Conservation (phyloP, 2,888 invertebrate species). For the Frankliniella intonsa region DNA sequence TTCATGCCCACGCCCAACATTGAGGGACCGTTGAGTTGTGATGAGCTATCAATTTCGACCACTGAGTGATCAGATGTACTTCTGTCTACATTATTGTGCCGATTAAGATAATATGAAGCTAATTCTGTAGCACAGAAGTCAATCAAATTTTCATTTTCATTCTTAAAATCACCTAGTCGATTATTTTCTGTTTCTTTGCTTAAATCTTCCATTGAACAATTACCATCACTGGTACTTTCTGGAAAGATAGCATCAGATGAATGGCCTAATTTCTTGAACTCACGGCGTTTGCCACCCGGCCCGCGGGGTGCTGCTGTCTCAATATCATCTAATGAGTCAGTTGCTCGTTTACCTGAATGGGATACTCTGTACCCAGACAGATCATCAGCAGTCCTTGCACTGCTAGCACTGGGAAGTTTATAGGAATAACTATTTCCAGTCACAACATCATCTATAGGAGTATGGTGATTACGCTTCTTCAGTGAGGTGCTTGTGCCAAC, state of each 20-base stretch:
- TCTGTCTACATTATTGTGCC: conserved; percentile 8
- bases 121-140: neutral
- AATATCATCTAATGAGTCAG: neutral
- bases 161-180: neutral
- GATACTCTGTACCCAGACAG: neutral
- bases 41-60: neutral
- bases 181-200: neutral
- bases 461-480: conserved; percentile 7
- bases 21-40: neutral
- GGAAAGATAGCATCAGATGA: conserved; percentile 13
- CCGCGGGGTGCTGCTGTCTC: conserved; percentile 9
- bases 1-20: neutral
- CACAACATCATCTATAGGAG: neutral
- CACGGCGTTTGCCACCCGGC: neutral
- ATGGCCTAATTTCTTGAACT: neutral
- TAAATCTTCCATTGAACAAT: conserved; percentile 18
- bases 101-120: neutral
- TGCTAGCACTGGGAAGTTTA: neutral
- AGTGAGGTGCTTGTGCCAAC: neutral
- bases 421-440: neutral
- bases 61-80: neutral
- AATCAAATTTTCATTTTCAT: conserved; percentile 3
- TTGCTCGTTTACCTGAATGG: neutral
- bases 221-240: conserved; percentile 13
- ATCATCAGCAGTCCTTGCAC: conserved; percentile 15